Evolutionary conservation across 2,113 vertebrate genomes (phyloP), one percentile per base, ranked within the genome.

Genomic region (Petaurus breviceps): DNA sequence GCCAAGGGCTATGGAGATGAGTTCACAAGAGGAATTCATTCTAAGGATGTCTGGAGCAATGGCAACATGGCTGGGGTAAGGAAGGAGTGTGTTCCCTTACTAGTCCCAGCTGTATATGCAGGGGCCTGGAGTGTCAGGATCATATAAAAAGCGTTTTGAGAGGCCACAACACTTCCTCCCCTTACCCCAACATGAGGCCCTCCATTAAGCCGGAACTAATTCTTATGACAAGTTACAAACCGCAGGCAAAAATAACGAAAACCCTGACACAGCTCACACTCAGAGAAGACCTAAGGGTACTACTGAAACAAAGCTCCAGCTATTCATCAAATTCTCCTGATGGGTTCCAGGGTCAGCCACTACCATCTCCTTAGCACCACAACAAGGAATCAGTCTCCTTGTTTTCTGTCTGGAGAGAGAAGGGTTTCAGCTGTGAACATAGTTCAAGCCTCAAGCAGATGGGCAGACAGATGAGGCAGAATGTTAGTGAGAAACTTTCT

Each of bases 181-280:
- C 95, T 97, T 94, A 92, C 91, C 84, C 96, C 93, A 94, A 95
- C 93, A 94, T 26, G 52, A 96, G 96, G 95, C 95, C 51, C 51
- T 97, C 92, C 0, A 95, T 91, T 96, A 97, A 97, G 96, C 97
- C 52, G 47, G 96, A 98, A 97, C 97, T 93, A 98, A 98, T 98
- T 98, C 93, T 98, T 95, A 97, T 98, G 98, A 98, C 98, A 98
- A 97, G 97, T 97, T 97, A 98, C 97, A 98, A 98, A 98, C 96
- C 97, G 0, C 97, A 97, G 51, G 96, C 95, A 95, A 97, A 97
- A 97, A 96, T 97, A 95, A 96, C 95, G 96, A 97, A 96, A 97
- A 96, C 92, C 37, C 28, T 90, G 93, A 97, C 97, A 97, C 94
- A 52, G 37, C 61, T 94, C 92, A 93, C 89, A 93, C 84, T 90